Base-by-base conservation (phyloP, 2,888 invertebrate genomes). In the Acanthoscelides obtectus region DNA sequence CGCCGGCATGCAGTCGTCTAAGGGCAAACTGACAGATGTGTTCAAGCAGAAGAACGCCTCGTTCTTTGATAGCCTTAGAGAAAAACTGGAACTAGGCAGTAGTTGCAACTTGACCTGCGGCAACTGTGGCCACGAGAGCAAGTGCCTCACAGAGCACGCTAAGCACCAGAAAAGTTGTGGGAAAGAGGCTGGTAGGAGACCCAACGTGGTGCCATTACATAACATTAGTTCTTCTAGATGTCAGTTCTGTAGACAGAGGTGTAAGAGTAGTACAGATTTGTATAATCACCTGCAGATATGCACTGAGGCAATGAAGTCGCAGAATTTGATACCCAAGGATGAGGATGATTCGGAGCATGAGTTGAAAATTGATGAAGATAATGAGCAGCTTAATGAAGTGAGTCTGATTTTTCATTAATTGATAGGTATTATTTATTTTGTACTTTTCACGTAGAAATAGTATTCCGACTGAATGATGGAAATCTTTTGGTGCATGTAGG, bases 201-300 rank as follows among this genome's bases (percentile, higher is more conserved):
- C 76, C 17, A 79, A 76, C 70, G 75, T 80, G 25, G 77, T 80
- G 76, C 83, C 88, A 6, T 80, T 87, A 63, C 85, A 86, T 74
- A 83, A 87, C 67, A 88, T 86, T 77, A 90, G 92, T 75, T 93
- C 94, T 19, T 93, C 94, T 69, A 89, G 95, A 72, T 96, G 96
- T 83, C 94, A 94, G 84, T 91, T 92, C 82, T 96, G 96, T 83
- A 89, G 95, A 75, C 94, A 94, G 83, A 89, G 95, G 74, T 96
- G 95, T 85, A 95, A 95, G 86, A 94, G 93, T 22, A 94, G 93
- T 78, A 89, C 91, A 2, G 95, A 95, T 85, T 87, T 96, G 68
- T 87, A 91, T 75, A 86, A 90, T 72, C 96, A 96, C 83, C 87
- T 94, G 83, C 90, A 91, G 84, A 90, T 90, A 64, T 95, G 95